Percentiles rank a stretch among this genome's conserved stretches.
Conservation (phyloP, 1,140 invertebrate genomes). For the Drosophila baimaii region DNA sequence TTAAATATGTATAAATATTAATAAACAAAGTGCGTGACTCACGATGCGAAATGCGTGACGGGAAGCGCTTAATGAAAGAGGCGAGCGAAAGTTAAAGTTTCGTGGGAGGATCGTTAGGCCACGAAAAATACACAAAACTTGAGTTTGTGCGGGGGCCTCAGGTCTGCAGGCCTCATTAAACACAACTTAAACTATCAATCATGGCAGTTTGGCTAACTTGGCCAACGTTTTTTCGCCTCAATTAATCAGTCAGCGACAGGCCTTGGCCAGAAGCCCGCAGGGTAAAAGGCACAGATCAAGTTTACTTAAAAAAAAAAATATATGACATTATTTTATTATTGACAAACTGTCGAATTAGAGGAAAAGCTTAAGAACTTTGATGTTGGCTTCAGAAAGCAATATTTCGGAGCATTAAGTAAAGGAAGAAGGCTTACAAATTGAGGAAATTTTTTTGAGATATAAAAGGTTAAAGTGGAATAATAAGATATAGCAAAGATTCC, state of each 20-base stretch:
- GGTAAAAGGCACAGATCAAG: too few species aligned
- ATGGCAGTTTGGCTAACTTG: slow-evolving; percentile 39
- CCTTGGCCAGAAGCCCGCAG: not conserved
- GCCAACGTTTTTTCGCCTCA: slow-evolving; percentile 51
- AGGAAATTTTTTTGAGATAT: accelerated
- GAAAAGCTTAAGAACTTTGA: not conserved
- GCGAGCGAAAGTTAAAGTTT: not conserved
- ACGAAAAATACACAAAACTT: slow-evolving; percentile 9
- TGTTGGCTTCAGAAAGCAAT: not conserved
- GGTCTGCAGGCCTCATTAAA: slow-evolving; percentile 62
- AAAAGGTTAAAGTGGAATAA: not conserved
- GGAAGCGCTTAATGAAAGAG: slow-evolving; percentile 5
- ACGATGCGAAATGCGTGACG: slow-evolving; percentile 7
- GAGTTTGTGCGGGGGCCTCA: not conserved
- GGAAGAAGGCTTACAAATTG: not conserved
- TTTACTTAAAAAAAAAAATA: slow-evolving; percentile 12
- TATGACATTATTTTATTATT: slow-evolving; percentile 2
- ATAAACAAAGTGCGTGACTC: slow-evolving; percentile 42
- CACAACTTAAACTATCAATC: slow-evolving; percentile 70
- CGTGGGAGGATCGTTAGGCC: not conserved
- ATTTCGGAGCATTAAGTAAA: too few species aligned
- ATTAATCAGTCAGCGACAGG: slow-evolving; percentile 67
- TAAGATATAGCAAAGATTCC: not conserved
- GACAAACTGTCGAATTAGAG: not conserved
- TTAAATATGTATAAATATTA: slow-evolving; percentile 65